phyloP scores from a whole-genome alignment of 2,113 vertebrate species.

The Paramormyrops kingsleyae region DNA sequence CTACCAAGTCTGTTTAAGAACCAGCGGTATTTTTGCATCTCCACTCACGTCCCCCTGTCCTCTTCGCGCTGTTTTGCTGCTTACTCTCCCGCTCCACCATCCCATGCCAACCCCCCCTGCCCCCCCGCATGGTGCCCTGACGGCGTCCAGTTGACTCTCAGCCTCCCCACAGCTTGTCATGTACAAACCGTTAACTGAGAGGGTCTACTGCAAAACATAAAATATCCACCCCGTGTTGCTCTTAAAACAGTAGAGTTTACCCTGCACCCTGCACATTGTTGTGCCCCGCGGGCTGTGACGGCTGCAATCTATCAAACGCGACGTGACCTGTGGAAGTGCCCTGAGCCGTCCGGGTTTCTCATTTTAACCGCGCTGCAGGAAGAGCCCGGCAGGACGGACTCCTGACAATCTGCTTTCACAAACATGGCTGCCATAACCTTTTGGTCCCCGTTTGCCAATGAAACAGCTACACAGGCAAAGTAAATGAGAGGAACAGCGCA shows the following conservation, averaged over 20 bases:
- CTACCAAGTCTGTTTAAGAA: slow-evolving; percentile 24
- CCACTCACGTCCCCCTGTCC: neutral
- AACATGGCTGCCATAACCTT: neutral
- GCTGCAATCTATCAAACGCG: neutral
- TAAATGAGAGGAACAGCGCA: neutral
- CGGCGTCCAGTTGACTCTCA: neutral
- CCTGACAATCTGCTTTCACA: neutral
- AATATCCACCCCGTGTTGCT: neutral
- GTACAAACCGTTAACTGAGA: neutral
- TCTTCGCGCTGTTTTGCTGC: neutral
- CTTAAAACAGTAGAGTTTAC: neutral
- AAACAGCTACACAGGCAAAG: neutral
- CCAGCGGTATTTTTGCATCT: slow-evolving; percentile 26
- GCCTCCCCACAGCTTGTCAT: neutral
- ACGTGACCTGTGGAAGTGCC: neutral
- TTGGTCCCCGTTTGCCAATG: neutral
- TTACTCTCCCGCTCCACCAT: neutral
- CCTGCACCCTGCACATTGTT: neutral
- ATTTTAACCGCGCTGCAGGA: neutral
- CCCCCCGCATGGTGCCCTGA: neutral
- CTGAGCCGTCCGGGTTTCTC: neutral
- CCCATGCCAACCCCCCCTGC: neutral
- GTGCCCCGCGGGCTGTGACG: neutral
- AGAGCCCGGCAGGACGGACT: neutral
- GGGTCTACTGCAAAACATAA: neutral